Evolutionary conservation across 2,888 invertebrate genomes (phyloP), one percentile per base, ranked within the genome.

Genomic region (Spodoptera exigua): DNA sequence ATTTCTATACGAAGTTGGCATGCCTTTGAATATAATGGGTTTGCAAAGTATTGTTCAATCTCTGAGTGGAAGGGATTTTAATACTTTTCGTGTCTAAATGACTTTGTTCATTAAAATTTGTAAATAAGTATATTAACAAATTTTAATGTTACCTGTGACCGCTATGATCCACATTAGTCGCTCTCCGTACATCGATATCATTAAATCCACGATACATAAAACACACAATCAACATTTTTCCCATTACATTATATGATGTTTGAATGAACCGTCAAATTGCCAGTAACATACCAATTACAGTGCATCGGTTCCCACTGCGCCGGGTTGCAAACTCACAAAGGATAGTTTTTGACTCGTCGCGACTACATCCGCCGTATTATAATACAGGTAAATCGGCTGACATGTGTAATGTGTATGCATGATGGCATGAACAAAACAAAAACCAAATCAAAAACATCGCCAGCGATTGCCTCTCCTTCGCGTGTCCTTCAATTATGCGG

Each of bases 271-370:
- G 13, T 49, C 58, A 67, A 66, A 66, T 72, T 55, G 45, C 51
- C 60, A 52, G 45, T 39, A 59, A 43, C 32, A 44, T 7, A 45
- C 54, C 53, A 43, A 71, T 66, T 66, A 66, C 53, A 47, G 52
- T 52, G 72, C 54, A 72, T 45, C 67, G 60, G 72, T 69, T 72
- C 68, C 68, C 68, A 60, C 51, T 66, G 72, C 39, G 49, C 51
- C 16, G 41, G 46, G 44, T 67, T 72, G 67, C 73, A 49, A 39
- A 44, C 39, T 46, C 36, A 61, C 69, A 73, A 70, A 61, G 52
- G 52, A 69, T 72, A 72, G 73, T 53, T 67, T 70, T 67, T 48
- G 68, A 72, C 40, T 53, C 61, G 64, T 74, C 65, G 74, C 52
- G 71, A 39, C 62, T 56, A 45, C 76, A 61, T 66, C 73, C 73